These are phyloP conservation scores for Orchesellides sinensis DNA, from an alignment of 2,888 invertebrate genomes.

Conservation along the genomic window DNA sequence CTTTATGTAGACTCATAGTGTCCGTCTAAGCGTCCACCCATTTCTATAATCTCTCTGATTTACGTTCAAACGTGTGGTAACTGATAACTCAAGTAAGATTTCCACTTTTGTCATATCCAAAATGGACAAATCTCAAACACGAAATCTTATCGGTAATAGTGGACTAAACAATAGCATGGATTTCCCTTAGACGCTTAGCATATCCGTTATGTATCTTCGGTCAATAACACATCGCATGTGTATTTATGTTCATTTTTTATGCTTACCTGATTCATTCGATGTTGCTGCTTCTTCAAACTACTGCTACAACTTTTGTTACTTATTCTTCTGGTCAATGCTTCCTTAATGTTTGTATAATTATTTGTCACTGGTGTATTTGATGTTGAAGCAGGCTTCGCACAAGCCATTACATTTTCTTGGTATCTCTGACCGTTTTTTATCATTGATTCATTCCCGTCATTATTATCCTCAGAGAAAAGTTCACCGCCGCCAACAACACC, in stretches of 20 bases:
- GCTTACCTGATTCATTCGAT: constrained; percentile 53
- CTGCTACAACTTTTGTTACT: constrained; percentile 55
- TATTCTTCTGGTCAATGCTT: constrained; percentile 67
- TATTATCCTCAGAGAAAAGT: not conserved
- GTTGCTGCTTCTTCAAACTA: not conserved
- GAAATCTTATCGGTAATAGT: too few species aligned
- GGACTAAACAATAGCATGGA: too few species aligned
- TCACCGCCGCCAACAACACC: not conserved
- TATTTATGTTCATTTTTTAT: not conserved
- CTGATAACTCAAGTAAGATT: too few species aligned
- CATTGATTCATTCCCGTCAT: too few species aligned
- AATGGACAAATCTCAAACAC: too few species aligned
- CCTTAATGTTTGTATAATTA: constrained; percentile 72
- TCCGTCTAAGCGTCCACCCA: too few species aligned
- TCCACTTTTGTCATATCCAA: too few species aligned
- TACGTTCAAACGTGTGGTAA: too few species aligned
- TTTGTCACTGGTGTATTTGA: constrained; percentile 42
- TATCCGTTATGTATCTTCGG: too few species aligned
- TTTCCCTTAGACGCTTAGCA: too few species aligned
- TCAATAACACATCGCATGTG: too few species aligned
- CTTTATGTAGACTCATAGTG: too few species aligned
- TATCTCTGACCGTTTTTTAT: constrained; percentile 4
- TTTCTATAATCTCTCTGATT: not conserved
- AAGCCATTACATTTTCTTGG: constrained; percentile 35
- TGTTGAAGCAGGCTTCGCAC: constrained; percentile 15